A percentile compares a stretch with the other conserved stretches of the same genome.
phyloP scores from a whole-genome alignment of 2,888 invertebrate species.

The Notocelia uddmanniana region DNA sequence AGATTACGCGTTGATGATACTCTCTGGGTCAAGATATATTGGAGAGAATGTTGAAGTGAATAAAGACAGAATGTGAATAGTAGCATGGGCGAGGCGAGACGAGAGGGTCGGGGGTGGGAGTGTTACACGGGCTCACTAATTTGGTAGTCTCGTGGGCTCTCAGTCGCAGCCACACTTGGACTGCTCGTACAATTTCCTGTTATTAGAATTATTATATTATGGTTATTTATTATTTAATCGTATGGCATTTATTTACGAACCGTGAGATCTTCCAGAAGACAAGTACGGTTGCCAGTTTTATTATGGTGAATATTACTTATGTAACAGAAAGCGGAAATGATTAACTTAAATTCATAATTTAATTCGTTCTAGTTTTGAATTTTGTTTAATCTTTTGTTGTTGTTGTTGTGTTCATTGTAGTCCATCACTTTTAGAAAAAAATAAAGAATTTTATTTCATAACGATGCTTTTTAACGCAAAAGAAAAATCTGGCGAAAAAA shows the following conservation, averaged over 20 bases:
- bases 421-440: too few species aligned
- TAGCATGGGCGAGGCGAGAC: background rate
- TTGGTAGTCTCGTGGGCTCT: constrained; percentile 71
- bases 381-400: too few species aligned
- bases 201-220: constrained; percentile 49
- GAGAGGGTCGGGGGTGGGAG: constrained; percentile 49
- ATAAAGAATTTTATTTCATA: too few species aligned
- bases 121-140: constrained; percentile 72
- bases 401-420: too few species aligned
- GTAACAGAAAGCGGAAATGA: background rate
- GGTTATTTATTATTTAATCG: too few species aligned
- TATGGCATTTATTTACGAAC: too few species aligned
- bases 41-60: background rate
- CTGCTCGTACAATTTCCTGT: constrained; percentile 66
- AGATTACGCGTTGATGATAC: background rate
- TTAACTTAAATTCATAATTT: background rate
- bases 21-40: background rate
- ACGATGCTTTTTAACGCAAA: too few species aligned
- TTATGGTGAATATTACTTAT: too few species aligned
- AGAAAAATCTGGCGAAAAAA: too few species aligned
- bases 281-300: too few species aligned
- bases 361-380: background rate
- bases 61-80: background rate
- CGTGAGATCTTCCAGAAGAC: too few species aligned
- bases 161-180: constrained; percentile 56